phyloP scores from a whole-genome alignment of 2,888 invertebrate species.

The Mayetiola destructor region DNA sequence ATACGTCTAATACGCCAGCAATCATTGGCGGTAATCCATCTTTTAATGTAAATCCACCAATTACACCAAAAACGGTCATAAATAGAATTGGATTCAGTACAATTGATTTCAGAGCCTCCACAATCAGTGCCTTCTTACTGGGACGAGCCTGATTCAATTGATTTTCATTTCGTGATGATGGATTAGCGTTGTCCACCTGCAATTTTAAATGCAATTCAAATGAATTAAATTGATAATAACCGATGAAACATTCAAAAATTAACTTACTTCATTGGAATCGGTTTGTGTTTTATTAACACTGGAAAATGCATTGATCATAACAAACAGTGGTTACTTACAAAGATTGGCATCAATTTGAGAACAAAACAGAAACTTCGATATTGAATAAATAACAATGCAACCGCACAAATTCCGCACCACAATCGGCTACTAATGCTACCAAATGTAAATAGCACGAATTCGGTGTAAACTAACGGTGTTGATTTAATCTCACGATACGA shows the following conservation, averaged over 20 bases:
- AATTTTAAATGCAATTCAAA: not conserved
- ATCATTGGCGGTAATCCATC: slow-evolving; percentile 63
- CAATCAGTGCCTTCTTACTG: slow-evolving; percentile 24
- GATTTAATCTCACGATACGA: slow-evolving; percentile 42
- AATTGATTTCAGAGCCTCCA: slow-evolving; percentile 51
- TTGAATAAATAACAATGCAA: slow-evolving; percentile 66
- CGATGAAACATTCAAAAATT: too few species aligned
- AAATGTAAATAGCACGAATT: slow-evolving; percentile 61
- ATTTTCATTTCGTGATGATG: slow-evolving; percentile 23
- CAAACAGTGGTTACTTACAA: too few species aligned
- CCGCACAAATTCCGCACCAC: slow-evolving; percentile 73
- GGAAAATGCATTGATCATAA: not conserved
- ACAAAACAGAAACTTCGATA: slow-evolving; percentile 73
- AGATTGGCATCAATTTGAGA: slow-evolving; percentile 55
- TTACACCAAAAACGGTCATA: slow-evolving; percentile 83
- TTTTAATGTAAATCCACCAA: slow-evolving; percentile 67
- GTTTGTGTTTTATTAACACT: not conserved
- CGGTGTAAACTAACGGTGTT: slow-evolving; percentile 51
- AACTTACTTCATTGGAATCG: too few species aligned
- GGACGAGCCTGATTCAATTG: slow-evolving; percentile 26
- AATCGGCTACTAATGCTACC: slow-evolving; percentile 68
- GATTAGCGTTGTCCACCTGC: not conserved
- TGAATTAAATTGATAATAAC: too few species aligned
- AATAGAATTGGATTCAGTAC: slow-evolving; percentile 77
- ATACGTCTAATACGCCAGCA: slow-evolving; percentile 46